Base-by-base conservation (phyloP, 2,888 invertebrate species). In the Helobdella robusta region DNA sequence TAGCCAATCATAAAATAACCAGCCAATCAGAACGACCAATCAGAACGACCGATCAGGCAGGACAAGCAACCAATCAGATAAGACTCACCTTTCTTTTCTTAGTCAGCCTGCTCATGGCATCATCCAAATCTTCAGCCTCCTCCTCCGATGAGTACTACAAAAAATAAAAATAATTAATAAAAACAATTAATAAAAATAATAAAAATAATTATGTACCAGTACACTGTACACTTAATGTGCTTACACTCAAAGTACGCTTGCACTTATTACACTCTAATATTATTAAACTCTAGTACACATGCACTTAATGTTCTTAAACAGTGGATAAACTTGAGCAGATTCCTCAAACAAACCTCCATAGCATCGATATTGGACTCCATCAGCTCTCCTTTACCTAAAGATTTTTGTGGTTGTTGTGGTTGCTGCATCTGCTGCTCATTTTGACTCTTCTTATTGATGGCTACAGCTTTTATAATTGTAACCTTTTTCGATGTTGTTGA, bases 311-410 rank as follows among this genome's bases (percentile, higher is more conserved):
- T n/a, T n/a, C n/a, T n/a, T n/a, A n/a, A n/a, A n/a, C n/a, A n/a
- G n/a, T n/a, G n/a, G n/a, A n/a, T n/a, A n/a, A n/a, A n/a, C n/a
- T n/a, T n/a, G n/a, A n/a, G n/a, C n/a, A n/a, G n/a, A n/a, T n/a
- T n/a, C n/a, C n/a, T n/a, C n/a, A 59, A 64, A 15, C 46, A 20
- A 74, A 83, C 83, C 79, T 85, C 98, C 68, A 97, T 81, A 0
- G 91, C 93, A 78, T 98, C 97, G 80, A 94, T 92, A 81, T 98
- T 95, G 78, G 94, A 95, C 80, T 98, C 95, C 75, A 99, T 92
- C n/a, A 98, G 82, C 81, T 98, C 97, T 64, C 98, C 98, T 76
- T 95, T 94, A 35, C 72, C 46, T 15, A 58, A 23, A 20, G 15
- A 30, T 4, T 58, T 30, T n/a, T n/a, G n/a, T n/a, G n/a, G n/a